Evolutionary conservation across 2,797 vertebrate species (phyloP), one percentile per base, ranked within the genome.

Genomic region (Salmo trutta): DNA sequence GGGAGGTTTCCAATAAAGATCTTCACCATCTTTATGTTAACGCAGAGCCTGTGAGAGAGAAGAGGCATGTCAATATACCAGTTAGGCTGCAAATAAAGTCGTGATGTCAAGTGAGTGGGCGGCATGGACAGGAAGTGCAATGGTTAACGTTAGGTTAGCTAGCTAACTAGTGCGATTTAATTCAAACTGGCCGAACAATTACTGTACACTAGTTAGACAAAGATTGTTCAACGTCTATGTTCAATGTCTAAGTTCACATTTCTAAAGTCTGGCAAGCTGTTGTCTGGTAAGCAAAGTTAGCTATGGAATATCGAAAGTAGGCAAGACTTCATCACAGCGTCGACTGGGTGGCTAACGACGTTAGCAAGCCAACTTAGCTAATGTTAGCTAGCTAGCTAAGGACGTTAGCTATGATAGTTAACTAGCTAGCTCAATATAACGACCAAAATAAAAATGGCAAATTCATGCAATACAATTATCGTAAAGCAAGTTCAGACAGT

Each of bases 1-100:
- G 95, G 92, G 52, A 96, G 90, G 83, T 96, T 96, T 0, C 95
- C 95, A 3, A 96, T 93, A 81, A 96, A 96, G n/a, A 96, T 95
- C 84, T 96, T 96, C 80, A 95, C 95, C 95, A 96, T 96, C 31
- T 85, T 88, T 54, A 74, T 76, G 73, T 75, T 80, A 79, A 74
- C 75, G 71, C 47, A 24, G n/a, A 75, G n/a, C 6, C 31, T 52
- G 36, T 81, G 56, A 80, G 14, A 16, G 16, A 59, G 19, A 5
- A 33, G 16, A 68, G 66, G 31, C 8, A 68, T 19, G 31, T 68
- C 8, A 31, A 33, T 14, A 33, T 17, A 68, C 27, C 4, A 31
- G 29, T 68, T 68, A 36, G 16, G 66, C 27, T 3, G 66, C 66
- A 67, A 5, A 64, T 24, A 21, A 21, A 64, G 4, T 3, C n/a